Evolutionary conservation across 2,888 invertebrate genomes (phyloP), one percentile per base, ranked within the genome.

Genomic region (Ceratothoa steindachneri): DNA sequence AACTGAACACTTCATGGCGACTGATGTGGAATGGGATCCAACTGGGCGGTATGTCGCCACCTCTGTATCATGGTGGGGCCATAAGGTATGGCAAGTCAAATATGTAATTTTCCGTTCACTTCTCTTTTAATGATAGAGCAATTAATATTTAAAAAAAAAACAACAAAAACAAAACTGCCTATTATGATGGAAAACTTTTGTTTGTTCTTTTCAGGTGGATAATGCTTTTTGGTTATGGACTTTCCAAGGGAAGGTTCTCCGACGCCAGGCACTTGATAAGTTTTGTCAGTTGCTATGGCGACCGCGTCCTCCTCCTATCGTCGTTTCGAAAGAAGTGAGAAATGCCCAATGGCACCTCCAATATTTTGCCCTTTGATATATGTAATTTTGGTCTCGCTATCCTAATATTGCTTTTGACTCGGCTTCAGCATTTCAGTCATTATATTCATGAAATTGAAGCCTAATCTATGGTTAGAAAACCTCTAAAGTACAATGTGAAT

Each of bases 1-100:
- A 12, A 91, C 92, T 0, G 97, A 97, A 84, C 97, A 98, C 85
- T 97, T 93, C 85, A 86, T 87, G 85, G 91, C 93, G 83, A 90
- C 96, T 0, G 95, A 97, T 84, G 94, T 98, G 0, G 97, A 97
- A 84, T 99, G 99, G 99, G 99, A 99, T 86, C 98, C 99, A 0
- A 99, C 98, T 1, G 99, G 99, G 0, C 89, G 99, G 79, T 99
- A 95, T 83, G 95, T 99, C 15, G 93, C 93, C 70, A 96, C 97
- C 0, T 94, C 92, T 0, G 96, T 97, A 22, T 96, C 96, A 0
- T 92, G 92, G 78, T 97, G 97, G 90, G 97, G 95, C 83, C 93
- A 94, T 80, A 97, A 95, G 86, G 95, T 95, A 52, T 30, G 68
- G 68, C 80, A 60, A n/a, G n/a, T n/a, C n/a, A n/a, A n/a, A n/a